Base-by-base conservation (phyloP, 2,888 invertebrate species). In the Papilio elwesi region DNA sequence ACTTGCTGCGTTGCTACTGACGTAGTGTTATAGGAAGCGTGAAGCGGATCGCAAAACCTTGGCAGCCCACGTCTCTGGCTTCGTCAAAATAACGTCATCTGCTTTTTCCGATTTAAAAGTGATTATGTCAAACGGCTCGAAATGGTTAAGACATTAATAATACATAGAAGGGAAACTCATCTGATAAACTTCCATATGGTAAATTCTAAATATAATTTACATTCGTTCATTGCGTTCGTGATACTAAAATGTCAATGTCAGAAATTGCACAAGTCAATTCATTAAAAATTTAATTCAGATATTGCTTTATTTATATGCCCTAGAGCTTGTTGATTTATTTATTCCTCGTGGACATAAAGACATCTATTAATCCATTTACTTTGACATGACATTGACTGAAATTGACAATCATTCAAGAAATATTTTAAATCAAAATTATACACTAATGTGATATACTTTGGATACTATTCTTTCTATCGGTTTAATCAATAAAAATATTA, bases 21-120 rank as follows among this genome's bases (percentile, higher is more conserved):
- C 70, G 70, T 70, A 64, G 64, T 48, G 57, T 15, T 55, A 43
- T 55, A 70, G 70, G 70, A 70, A 70, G 70, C 57, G 55, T 49
- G 65, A 53, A 70, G 53, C 47, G 64, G 64, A 43, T 70, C 64
- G 48, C 36, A 65, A 48, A 70, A 53, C 70, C 70, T 70, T 65
- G 70, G 53, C 64, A 12, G 48, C 53, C 70, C 55, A 53, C 62
- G 70, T 65, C 64, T 70, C 36, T 53, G 53, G 0, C 16, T 12
- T 47, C 47, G 64, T 70, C 65, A 26, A 65, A 70, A 55, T 70
- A 70, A 70, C 64, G 55, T 70, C 65, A 48, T 70, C 64, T 49
- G 65, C 70, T 70, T 70, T 70, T 70, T 49, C 57, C 55, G 51
- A 49, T 51, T 51, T 15, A 43, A n/a, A 59, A 43, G 43, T 62